Evolutionary conservation across 2,888 invertebrate species (phyloP).

Genomic region (Xylota sylvarum): DNA sequence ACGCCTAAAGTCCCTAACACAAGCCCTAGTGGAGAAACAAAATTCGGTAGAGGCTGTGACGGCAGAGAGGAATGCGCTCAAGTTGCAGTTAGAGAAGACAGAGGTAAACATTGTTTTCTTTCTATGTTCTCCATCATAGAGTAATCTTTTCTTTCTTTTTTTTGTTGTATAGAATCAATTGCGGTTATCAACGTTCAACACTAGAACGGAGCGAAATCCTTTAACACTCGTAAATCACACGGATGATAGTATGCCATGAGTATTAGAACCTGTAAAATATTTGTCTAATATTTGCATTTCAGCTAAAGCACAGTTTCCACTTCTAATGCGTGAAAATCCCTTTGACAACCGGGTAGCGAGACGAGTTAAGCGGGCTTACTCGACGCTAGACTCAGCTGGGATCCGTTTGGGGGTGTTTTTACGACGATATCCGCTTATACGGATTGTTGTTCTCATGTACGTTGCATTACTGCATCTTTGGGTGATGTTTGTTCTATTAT

Average conservation of each 20-base stretch:
- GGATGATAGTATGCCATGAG: slow-evolving; percentile 86
- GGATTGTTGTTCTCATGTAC: slow-evolving; percentile 93
- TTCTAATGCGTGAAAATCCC: slow-evolving; percentile 90
- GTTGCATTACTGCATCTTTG: slow-evolving; percentile 94
- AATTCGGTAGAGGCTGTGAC: slow-evolving; percentile 92
- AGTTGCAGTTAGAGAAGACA: slow-evolving; percentile 92
- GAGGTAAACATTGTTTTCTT: slow-evolving; percentile 86
- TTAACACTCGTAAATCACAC: slow-evolving; percentile 87
- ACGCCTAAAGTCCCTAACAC: slow-evolving; percentile 88
- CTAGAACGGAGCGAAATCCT: slow-evolving; percentile 80
- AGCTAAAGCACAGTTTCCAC: slow-evolving; percentile 89
- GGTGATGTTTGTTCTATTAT: slow-evolving; percentile 92
- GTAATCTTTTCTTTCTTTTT: slow-evolving; percentile 12
- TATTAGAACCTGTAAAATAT: neutral
- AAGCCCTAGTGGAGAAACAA: slow-evolving; percentile 94
- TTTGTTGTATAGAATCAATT: slow-evolving; percentile 85
- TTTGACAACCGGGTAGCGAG: slow-evolving; percentile 91
- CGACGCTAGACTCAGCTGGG: slow-evolving; percentile 91
- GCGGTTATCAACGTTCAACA: slow-evolving; percentile 86
- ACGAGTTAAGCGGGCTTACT: slow-evolving; percentile 91
- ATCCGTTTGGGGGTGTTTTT: slow-evolving; percentile 92
- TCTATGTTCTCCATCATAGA: neutral
- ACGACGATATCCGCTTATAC: slow-evolving; percentile 92
- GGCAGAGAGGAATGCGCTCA: slow-evolving; percentile 93
- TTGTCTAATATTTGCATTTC: slow-evolving; percentile 70